Conservation (phyloP, 1,140 invertebrate species). For the Nymphalis io region DNA sequence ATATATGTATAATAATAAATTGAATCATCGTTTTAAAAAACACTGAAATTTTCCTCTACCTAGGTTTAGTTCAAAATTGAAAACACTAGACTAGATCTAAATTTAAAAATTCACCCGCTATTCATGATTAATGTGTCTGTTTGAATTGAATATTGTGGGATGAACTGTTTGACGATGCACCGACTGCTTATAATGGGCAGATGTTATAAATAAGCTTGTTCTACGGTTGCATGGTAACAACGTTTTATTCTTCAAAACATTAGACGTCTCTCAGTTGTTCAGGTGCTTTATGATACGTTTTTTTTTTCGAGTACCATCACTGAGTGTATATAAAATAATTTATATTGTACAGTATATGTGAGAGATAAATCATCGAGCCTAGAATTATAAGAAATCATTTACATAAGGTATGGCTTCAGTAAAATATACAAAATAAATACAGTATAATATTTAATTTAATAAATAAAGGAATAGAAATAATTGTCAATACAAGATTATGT, state of each 20-base stretch:
- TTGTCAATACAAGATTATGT: no score
- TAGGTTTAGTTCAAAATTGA: conserved; percentile 46
- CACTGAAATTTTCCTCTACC: conserved; percentile 1
- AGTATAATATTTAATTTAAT: no score
- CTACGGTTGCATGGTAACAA: conserved; percentile 51
- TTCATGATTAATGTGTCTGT: conserved; percentile 67
- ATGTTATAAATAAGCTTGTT: conserved; percentile 58
- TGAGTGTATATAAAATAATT: neutral
- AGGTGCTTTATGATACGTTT: conserved; percentile 28
- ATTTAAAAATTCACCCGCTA: conserved; percentile 56
- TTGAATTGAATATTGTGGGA: conserved; percentile 57
- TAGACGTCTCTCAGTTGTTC: conserved; percentile 14
- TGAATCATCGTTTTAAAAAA: neutral
- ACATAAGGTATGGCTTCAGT: no score
- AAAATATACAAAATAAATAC: no score
- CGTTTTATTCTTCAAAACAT: conserved; percentile 31
- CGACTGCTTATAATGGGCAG: conserved; percentile 67
- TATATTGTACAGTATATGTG: no score
- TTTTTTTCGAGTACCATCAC: neutral
- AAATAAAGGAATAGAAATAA: no score
- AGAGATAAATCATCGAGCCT: no score
- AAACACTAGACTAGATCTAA: conserved; percentile 47
- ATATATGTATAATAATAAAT: neutral
- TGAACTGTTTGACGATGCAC: conserved; percentile 75
- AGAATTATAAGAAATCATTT: no score